Base-by-base conservation (phyloP, 2,113 vertebrate species). In the Tichodroma muraria region DNA sequence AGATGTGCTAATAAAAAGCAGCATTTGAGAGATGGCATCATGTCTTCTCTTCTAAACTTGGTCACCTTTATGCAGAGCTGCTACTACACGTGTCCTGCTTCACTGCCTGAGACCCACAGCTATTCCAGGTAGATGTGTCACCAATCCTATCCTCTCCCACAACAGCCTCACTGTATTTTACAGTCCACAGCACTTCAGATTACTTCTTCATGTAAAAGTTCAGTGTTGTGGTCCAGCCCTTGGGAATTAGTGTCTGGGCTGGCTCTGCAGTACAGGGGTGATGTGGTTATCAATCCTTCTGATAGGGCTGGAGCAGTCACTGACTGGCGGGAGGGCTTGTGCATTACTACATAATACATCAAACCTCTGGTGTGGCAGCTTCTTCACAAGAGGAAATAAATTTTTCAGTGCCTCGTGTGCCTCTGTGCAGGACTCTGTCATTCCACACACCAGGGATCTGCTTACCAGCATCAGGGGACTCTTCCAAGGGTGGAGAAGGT, bases 211-310 rank as follows among this genome's bases (percentile, higher is more conserved):
- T 24, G 63, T 59, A 31, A 14, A 72, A 80, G 45, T 63, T 82
- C 81, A 73, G 30, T 30, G 40, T 42, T 61, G 54, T 1, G 2
- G 66, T 61, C 63, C 66, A 82, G 31, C 85, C 79, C 50, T 54
- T 86, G 78, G 68, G 81, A 94, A 91, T 82, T 57, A 65, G 37
- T 2, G 5, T 94, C 53, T 82, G 90, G 89, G 70, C 63, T 82
- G 64, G 54, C 75, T 80, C 66, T 88, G 70, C 84, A 69, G 21
- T 50, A 37, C 50, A 3, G 5, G 33, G 15, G 60, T 83, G 80
- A 53, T 76, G 38, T 37, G 66, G 71, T 91, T 95, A 77, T 93
- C 85, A 93, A 61, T 88, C 89, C 93, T 92, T 72, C 71, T 85
- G 89, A 72, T 72, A 42, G 60, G 54, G 42, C 70, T 59, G 78